A percentile compares a stretch with the other conserved stretches of the same genome.
phyloP scores from a whole-genome alignment of 2,888 invertebrate genomes.

The Torymus aiolomorphi region DNA sequence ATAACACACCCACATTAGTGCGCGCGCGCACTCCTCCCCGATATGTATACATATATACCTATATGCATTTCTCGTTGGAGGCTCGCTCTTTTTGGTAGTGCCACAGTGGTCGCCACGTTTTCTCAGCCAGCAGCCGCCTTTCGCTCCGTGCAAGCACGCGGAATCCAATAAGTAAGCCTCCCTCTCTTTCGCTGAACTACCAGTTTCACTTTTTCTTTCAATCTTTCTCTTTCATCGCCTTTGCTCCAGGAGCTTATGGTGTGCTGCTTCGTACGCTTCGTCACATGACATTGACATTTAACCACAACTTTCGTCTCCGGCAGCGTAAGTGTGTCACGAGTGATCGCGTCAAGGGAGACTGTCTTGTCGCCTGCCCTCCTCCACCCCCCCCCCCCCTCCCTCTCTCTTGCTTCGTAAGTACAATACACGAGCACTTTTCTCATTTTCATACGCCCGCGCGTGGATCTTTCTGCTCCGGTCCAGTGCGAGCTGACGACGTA shows the following conservation, averaged over 20 bases:
- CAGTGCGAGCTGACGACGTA: not conserved
- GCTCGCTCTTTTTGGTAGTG: constrained; percentile 1
- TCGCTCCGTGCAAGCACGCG: not conserved
- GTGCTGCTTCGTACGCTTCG: constrained; percentile 30
- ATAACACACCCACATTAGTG: not conserved
- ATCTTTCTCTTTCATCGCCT: not conserved
- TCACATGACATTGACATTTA: constrained; percentile 60
- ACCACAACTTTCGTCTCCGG: constrained; percentile 47
- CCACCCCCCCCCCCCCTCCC: too few species aligned
- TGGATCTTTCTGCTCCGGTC: constrained; percentile 27
- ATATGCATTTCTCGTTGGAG: too few species aligned
- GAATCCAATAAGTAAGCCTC: too few species aligned
- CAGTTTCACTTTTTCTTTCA: not conserved
- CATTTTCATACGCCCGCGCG: too few species aligned
- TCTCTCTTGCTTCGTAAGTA: too few species aligned
- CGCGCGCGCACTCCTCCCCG: not conserved
- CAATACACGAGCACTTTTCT: too few species aligned
- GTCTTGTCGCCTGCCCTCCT: not conserved
- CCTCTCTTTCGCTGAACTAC: too few species aligned
- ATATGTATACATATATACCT: not conserved
- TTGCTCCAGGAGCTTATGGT: constrained; percentile 11
- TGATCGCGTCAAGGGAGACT: not conserved
- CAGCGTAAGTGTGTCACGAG: constrained; percentile 57
- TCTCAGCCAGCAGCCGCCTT: constrained; percentile 20
- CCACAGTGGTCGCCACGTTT: constrained; percentile 25